Percentiles rank a stretch among this genome's conserved stretches.
Evolutionary conservation across 2,797 vertebrate genomes (phyloP).

Genomic region (Martes flavigula): DNA sequence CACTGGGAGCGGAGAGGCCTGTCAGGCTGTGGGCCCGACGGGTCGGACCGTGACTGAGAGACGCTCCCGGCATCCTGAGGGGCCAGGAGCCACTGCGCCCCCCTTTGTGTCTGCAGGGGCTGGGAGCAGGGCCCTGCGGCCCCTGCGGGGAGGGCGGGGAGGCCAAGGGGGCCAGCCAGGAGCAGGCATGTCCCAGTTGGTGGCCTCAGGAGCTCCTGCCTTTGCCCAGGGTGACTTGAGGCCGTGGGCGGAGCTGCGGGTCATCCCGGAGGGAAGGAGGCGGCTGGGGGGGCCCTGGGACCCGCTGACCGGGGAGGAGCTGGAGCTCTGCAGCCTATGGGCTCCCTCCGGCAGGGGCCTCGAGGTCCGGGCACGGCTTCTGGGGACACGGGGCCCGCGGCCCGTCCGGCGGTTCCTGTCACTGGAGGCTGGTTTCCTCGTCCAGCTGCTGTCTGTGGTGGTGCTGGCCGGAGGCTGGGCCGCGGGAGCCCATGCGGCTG

Average conservation of each 20-base stretch:
- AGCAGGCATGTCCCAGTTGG: not conserved
- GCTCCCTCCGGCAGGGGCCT: not conserved
- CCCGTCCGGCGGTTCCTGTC: not conserved
- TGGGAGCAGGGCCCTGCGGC: not conserved
- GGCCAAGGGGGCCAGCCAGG: not conserved
- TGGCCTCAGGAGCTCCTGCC: not conserved
- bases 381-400: fast-evolving
- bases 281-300: not conserved
- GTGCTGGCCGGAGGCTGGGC: fast-evolving
- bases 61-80: not conserved
- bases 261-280: not conserved
- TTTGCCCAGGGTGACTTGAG: not conserved
- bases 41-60: not conserved
- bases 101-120: not conserved
- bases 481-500: too few species aligned
- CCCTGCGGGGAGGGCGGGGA: not conserved
- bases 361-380: not conserved
- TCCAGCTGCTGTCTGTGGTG: not conserved
- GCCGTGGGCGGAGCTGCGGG: fast-evolving
- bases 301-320: fast-evolving
- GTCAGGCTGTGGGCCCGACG: not conserved
- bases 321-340: not conserved
- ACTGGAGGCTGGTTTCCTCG: not conserved
- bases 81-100: not conserved
- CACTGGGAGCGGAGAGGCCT: not conserved